phyloP scores from a whole-genome alignment of 2,888 invertebrate species.

The Yponomeuta malinellus region DNA sequence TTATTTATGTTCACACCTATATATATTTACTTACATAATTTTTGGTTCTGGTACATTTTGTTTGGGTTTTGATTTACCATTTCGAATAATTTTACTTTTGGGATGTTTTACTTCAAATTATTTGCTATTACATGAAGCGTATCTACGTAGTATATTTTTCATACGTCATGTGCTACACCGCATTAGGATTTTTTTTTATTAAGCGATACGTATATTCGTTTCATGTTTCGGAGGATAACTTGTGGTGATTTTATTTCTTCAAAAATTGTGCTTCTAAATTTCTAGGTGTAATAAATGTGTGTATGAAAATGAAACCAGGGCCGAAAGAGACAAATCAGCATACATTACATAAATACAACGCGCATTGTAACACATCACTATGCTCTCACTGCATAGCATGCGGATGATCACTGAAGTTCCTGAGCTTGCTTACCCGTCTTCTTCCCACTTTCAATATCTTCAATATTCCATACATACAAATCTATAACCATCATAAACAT shows the following conservation, averaged over 20 bases:
- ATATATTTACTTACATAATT: slow-evolving; percentile 5
- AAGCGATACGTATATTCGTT: slow-evolving; percentile 6
- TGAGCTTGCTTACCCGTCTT: not conserved
- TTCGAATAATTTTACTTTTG: slow-evolving; percentile 26
- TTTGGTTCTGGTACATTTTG: slow-evolving; percentile 72
- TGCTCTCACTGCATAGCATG: slow-evolving; percentile 2
- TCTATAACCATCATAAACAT: too few relatives aligned
- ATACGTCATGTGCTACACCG: too few relatives aligned
- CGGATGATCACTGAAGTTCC: not conserved
- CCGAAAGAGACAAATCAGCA: slow-evolving; percentile 57
- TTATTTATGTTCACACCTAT: not conserved
- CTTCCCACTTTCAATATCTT: not conserved
- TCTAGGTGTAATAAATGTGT: slow-evolving; percentile 7
- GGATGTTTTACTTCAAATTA: too few relatives aligned
- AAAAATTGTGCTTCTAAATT: slow-evolving; percentile 12
- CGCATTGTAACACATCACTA: slow-evolving; percentile 1
- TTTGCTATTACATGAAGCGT: slow-evolving; percentile 23
- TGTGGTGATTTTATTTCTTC: not conserved
- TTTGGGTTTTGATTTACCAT: slow-evolving; percentile 30
- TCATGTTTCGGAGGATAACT: too few relatives aligned
- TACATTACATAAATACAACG: slow-evolving; percentile 1
- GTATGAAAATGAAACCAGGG: slow-evolving; percentile 69
- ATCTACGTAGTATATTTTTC: not conserved
- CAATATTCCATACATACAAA: not conserved
- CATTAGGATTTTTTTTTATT: not conserved